Conservation (phyloP, 2,888 invertebrate species). For the Onthophagus sagittarius region DNA sequence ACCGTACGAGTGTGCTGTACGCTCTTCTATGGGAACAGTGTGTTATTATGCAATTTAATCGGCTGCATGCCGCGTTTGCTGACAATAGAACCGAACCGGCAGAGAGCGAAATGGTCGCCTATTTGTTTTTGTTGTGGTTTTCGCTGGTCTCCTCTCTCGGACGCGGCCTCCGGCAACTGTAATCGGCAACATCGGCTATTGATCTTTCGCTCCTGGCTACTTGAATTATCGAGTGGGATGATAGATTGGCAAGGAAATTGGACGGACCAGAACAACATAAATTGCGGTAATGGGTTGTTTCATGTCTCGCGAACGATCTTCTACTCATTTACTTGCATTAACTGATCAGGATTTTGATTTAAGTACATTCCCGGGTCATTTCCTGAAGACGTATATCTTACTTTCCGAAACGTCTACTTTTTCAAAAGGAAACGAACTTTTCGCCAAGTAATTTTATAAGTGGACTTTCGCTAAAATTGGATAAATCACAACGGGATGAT, state of each 20-base stretch:
- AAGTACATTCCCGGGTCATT: neutral
- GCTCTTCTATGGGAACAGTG: neutral
- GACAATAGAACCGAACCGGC: slow-evolving; percentile 5
- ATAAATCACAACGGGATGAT: no score
- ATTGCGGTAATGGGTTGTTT: neutral
- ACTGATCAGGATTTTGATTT: slow-evolving; percentile 2
- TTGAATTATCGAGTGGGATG: slow-evolving; percentile 16
- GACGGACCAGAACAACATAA: neutral
- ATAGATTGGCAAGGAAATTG: slow-evolving; percentile 16
- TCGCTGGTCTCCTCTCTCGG: neutral
- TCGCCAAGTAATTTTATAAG: neutral
- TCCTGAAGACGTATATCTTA: neutral
- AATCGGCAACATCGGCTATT: slow-evolving; percentile 4
- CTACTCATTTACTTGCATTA: neutral
- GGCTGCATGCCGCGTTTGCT: neutral
- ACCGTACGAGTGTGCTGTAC: neutral
- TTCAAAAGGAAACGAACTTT: neutral
- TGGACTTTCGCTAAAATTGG: neutral
- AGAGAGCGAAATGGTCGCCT: neutral
- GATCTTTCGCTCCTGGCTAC: slow-evolving; percentile 18
- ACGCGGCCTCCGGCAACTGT: neutral
- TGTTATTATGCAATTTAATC: slow-evolving; percentile 9
- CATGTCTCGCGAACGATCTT: neutral
- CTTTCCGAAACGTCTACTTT: no score
- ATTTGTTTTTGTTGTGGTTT: slow-evolving; percentile 3